Percentiles rank a stretch among this genome's conserved stretches.
These are phyloP conservation scores for Odontothrips loti DNA, from an alignment of 2,888 invertebrate genomes.

Conservation along the genomic window DNA sequence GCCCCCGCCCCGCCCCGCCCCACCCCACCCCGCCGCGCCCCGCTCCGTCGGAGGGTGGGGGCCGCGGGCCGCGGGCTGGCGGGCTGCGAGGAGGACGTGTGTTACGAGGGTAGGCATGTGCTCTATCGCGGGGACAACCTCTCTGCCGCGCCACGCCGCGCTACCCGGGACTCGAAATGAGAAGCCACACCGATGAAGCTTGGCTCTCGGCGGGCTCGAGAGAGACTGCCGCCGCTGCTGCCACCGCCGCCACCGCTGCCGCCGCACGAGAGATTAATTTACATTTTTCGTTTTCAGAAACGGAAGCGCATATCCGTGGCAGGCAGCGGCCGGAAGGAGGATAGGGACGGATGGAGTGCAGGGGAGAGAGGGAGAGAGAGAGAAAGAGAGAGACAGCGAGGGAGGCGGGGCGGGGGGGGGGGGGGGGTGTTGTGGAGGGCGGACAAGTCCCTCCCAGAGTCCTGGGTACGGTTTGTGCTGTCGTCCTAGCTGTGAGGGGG, in stretches of 20 bases:
- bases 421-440: neutral
- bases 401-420: neutral
- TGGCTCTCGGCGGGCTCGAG: neutral
- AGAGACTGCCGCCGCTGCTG: neutral
- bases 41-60: too few relatives aligned
- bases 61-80: too few relatives aligned
- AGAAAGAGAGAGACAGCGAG: neutral
- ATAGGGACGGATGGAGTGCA: neutral
- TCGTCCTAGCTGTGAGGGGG: neutral
- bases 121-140: too few relatives aligned
- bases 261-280: too few relatives aligned
- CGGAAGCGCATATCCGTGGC: too few relatives aligned
- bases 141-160: too few relatives aligned
- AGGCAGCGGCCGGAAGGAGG: neutral
- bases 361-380: neutral
- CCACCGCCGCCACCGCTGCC: too few relatives aligned
- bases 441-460: neutral
- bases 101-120: too few relatives aligned
- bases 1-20: neutral
- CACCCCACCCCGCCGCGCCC: neutral
- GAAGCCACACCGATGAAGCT: too few relatives aligned
- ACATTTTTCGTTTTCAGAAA: too few relatives aligned
- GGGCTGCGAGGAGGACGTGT: too few relatives aligned
- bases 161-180: too few relatives aligned
- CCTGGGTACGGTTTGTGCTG: neutral